A percentile compares a stretch with the other conserved stretches of the same genome.
These are phyloP conservation scores for Archilochus colubris DNA, from an alignment of 2,113 vertebrate genomes.

Conservation along the genomic window DNA sequence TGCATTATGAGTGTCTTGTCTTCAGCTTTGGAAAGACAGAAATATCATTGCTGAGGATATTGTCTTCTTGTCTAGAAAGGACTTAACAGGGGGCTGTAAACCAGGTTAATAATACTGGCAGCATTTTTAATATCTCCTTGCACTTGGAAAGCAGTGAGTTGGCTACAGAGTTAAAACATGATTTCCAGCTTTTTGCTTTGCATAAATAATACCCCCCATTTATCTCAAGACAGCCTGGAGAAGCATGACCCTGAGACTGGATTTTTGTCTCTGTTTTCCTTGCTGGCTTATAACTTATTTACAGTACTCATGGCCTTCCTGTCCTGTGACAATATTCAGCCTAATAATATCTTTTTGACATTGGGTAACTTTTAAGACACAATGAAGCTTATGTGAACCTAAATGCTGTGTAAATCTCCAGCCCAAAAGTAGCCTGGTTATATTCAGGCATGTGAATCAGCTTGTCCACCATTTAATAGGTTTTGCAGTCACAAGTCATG, in stretches of 20 bases:
- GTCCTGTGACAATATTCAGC: not conserved
- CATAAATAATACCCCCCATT: not conserved
- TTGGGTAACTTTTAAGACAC: not conserved
- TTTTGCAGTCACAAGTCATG: not conserved
- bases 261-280: not conserved
- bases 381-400: not conserved
- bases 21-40: conserved; percentile 20
- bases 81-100: not conserved
- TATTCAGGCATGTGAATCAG: not conserved
- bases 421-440: not conserved
- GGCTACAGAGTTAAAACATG: not conserved
- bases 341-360: not conserved
- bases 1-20: not conserved
- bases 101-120: not conserved
- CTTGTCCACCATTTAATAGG: not conserved
- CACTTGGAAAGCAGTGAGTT: conserved; percentile 4
- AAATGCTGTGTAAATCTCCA: not conserved
- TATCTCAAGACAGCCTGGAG: not conserved
- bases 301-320: not conserved
- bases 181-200: conserved; percentile 20
- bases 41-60: not conserved
- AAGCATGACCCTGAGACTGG: not conserved
- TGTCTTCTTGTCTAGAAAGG: not conserved
- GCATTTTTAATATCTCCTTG: not conserved
- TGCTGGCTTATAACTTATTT: not conserved